These are phyloP conservation scores for Conus canariensis DNA, from an alignment of 2,888 invertebrate genomes.

Conservation along the genomic window DNA sequence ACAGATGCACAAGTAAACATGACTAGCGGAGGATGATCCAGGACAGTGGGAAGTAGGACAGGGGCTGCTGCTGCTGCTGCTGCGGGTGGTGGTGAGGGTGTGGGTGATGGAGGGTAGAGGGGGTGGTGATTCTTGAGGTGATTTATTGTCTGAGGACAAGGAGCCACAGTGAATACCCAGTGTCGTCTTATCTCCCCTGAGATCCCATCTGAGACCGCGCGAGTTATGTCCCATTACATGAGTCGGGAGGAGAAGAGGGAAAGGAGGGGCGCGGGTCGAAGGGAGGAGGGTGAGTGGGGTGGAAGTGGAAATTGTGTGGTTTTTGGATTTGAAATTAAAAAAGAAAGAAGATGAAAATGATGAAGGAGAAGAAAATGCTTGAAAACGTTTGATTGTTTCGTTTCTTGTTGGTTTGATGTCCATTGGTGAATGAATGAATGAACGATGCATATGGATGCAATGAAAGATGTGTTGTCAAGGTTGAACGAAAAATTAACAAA, in stretches of 20 bases:
- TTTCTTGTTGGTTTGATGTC: neutral
- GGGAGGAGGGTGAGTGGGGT: neutral
- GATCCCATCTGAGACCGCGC: neutral
- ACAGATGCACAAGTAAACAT: too few relatives aligned
- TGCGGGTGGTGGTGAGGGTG: neutral
- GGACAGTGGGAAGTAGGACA: neutral
- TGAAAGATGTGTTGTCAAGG: neutral
- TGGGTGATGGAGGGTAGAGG: neutral
- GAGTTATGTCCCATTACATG: neutral
- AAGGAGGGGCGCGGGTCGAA: neutral
- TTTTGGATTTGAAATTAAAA: too few relatives aligned
- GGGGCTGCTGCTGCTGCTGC: neutral
- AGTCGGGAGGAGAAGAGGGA: neutral
- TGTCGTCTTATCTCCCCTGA: neutral
- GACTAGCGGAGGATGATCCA: too few relatives aligned
- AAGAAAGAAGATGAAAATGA: neutral
- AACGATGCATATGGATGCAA: neutral
- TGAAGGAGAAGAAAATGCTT: too few relatives aligned
- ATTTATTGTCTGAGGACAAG: neutral
- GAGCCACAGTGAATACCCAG: neutral
- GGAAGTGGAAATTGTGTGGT: too few relatives aligned
- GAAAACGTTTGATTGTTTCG: too few relatives aligned
- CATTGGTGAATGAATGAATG: neutral
- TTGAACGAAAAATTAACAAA: too few relatives aligned
- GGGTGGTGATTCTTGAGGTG: neutral